These are phyloP conservation scores for Holothuria glaberrima DNA, from an alignment of 35 echinoderm and acorn worm species.

Conservation along the genomic window DNA sequence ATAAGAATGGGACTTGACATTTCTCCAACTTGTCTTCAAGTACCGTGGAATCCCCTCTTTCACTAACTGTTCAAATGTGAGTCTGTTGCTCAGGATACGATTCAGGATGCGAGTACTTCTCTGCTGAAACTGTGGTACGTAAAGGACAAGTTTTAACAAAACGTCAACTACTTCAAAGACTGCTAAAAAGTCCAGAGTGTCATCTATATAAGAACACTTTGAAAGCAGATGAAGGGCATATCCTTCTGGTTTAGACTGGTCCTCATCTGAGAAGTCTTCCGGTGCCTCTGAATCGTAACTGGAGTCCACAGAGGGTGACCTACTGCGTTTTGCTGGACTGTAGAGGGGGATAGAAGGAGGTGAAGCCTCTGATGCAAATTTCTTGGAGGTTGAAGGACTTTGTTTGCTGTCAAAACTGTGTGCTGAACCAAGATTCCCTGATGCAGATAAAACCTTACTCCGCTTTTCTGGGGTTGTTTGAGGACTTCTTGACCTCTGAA, in stretches of 20 bases:
- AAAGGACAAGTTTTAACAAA: constrained; percentile 8
- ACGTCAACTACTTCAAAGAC: constrained; percentile 19
- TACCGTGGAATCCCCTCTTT: background rate
- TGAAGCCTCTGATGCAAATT: background rate
- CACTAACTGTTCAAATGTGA: background rate
- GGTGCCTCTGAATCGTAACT: background rate
- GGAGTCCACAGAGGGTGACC: constrained; percentile 16
- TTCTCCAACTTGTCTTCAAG: background rate
- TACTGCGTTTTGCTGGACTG: constrained; percentile 2
- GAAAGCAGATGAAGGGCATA: constrained; percentile 31
- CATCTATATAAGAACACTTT: constrained; percentile 40
- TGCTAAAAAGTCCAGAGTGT: background rate
- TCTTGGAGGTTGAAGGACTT: background rate
- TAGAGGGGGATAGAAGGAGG: background rate
- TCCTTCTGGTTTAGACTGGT: background rate
- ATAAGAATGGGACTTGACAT: background rate
- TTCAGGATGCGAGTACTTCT: background rate
- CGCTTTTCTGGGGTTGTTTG: background rate
- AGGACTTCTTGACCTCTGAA: background rate
- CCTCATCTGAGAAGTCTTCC: background rate
- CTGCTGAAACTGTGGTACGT: background rate
- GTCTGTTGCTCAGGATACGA: constrained; percentile 9
- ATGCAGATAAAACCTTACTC: background rate
- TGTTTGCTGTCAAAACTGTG: background rate
- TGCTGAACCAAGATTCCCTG: background rate